Evolutionary conservation across 1,140 invertebrate genomes (phyloP).

Genomic region (Drosophila pallidifrons): DNA sequence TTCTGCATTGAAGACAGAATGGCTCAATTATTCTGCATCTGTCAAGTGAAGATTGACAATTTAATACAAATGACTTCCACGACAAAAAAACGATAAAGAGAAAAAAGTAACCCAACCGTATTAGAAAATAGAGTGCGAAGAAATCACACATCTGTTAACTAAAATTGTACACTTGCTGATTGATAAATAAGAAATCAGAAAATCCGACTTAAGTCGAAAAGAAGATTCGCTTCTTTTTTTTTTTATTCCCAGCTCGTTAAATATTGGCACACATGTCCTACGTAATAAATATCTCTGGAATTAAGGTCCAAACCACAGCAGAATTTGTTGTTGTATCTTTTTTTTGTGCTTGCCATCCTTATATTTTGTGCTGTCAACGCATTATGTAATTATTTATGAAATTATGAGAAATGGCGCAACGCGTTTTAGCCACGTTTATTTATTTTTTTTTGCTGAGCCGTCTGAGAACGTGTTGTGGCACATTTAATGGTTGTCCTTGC

Average conservation of each 20-base stretch:
- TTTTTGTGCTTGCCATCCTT: constrained; percentile 5
- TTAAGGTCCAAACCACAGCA: constrained; percentile 1
- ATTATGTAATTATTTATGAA: constrained; percentile 82
- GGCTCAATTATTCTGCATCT: constrained; percentile 86
- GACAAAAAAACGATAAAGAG: not conserved
- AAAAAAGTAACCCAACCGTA: not conserved
- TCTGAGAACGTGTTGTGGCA: constrained; percentile 64
- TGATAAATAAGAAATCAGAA: constrained; percentile 16
- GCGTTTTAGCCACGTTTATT: constrained; percentile 5
- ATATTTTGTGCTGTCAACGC: constrained; percentile 60
- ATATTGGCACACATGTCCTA: not conserved
- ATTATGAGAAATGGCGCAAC: constrained; percentile 72
- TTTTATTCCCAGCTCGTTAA: not conserved
- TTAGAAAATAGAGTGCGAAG: not conserved
- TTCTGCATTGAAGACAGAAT: constrained; percentile 85
- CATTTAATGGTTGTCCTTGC: constrained; percentile 68
- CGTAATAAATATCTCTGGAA: not conserved
- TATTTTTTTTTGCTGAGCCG: constrained; percentile 3
- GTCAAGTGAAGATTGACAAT: too few relatives aligned
- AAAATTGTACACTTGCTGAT: constrained; percentile 4
- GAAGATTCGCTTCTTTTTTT: not conserved
- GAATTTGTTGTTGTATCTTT: constrained; percentile 33
- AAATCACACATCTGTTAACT: not conserved
- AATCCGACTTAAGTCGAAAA: constrained; percentile 6
- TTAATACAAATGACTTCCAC: not conserved